Base-by-base conservation (phyloP, 1,140 invertebrate genomes). In the Drosophila gunungcola region DNA sequence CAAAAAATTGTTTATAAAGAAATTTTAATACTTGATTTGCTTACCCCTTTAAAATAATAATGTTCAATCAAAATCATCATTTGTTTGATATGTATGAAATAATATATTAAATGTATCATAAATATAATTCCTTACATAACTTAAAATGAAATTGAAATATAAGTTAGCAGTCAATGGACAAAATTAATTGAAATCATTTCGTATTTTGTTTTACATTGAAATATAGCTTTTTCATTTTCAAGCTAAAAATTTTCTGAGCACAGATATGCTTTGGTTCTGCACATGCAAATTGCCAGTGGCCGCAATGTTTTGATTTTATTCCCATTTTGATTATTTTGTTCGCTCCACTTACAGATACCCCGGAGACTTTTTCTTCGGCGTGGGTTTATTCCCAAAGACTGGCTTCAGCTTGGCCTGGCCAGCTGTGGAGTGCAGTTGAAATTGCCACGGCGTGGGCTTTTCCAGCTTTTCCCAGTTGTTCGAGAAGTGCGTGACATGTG, bases 301-400 rank as follows among this genome's bases (percentile, higher is more conserved):
- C 79, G 73, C 83, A 88, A 79, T 86, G 82, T 86, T 86, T 88
- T 86, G 75, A 86, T 86, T 86, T 84, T 77, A 84, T 84, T 85
- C 81, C 56, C 81, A 80, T 84, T 84, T 86, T 75, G 83, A 85
- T 86, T 86, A 85, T 85, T 81, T 86, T 67, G 52, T 60, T 58
- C 56, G 74, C 55, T 83, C 70, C 80, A 83, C 83, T 82, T 88
- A 74, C 53, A 60, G 48, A 62, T 64, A 57, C 54, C 49, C 38
- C 43, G 61, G 42, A 32, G 72, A 27, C 49, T 62, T 64, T 45
- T 36, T 43, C 53, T 58, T 45, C 21, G 21, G 53, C 53, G 70
- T 79, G 49, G 67, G 68, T 25, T 61, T 55, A 34, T 36, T 43
- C 48, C 51, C 45, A 21, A 13, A 38, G 16, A 39, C 11, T 36